These are phyloP conservation scores for Ochotona princeps DNA, from an alignment of 2,113 vertebrate species.

Conservation along the genomic window DNA sequence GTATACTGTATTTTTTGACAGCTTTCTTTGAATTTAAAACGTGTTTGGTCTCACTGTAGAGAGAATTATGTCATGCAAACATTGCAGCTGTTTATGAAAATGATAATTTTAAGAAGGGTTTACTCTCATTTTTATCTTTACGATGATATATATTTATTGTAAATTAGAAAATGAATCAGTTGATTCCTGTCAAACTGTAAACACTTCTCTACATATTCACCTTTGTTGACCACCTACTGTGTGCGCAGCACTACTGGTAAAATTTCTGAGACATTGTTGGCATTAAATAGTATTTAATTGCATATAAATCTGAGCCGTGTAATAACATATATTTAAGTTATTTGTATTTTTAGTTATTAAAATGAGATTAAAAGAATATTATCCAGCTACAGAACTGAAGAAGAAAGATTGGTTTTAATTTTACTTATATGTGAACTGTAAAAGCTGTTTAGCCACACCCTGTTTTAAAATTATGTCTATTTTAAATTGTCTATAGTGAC, in stretches of 20 bases:
- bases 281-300: constrained; percentile 54
- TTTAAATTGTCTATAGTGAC: constrained; percentile 18
- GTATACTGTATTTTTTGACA: constrained; percentile 10
- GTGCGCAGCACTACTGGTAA: constrained; percentile 60
- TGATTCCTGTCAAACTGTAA: constrained; percentile 45
- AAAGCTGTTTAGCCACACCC: constrained; percentile 62
- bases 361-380: constrained; percentile 73
- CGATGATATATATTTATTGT: constrained; percentile 64
- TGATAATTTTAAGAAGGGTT: constrained; percentile 51
- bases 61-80: constrained; percentile 48
- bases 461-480: no score
- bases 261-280: constrained; percentile 60
- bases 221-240: constrained; percentile 69
- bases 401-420: constrained; percentile 67
- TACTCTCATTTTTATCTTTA: background rate
- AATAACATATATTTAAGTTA: constrained; percentile 66
- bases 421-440: constrained; percentile 18
- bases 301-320: constrained; percentile 70
- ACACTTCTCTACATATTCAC: constrained; percentile 52
- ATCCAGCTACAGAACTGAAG: constrained; percentile 57
- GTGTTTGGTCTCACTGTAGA: constrained; percentile 11
- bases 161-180: background rate
- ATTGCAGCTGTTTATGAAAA: constrained; percentile 58
- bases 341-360: constrained; percentile 65
- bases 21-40: constrained; percentile 52